A percentile compares a stretch with the other conserved stretches of the same genome.
These are phyloP conservation scores for Kradibia gibbosae DNA, from an alignment of 1,140 invertebrate genomes.

Conservation along the genomic window DNA sequence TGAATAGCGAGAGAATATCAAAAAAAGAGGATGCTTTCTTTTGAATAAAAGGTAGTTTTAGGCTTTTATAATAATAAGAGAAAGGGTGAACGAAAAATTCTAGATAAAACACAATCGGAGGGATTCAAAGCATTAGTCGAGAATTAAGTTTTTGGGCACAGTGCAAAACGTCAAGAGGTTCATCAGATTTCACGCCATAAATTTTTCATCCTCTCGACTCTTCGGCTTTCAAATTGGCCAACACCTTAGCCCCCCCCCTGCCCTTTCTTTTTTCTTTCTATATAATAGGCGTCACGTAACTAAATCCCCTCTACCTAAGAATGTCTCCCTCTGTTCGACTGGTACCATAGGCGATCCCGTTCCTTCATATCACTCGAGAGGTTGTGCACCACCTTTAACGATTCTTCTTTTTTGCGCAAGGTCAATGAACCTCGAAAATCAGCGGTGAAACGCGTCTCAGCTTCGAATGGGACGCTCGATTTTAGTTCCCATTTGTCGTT, in stretches of 20 bases:
- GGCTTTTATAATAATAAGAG: no score
- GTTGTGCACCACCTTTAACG: conserved; percentile 28
- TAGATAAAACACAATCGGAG: no score
- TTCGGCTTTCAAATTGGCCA: background rate
- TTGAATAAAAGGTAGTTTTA: no score
- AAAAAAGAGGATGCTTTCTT: no score
- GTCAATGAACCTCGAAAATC: conserved; percentile 39
- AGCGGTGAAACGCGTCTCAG: conserved; percentile 1
- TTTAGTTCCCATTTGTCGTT: no score
- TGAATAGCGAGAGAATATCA: no score
- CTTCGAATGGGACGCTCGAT: background rate
- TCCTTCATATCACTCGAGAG: background rate
- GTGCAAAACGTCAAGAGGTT: background rate
- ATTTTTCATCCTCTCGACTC: background rate
- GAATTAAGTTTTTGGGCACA: no score
- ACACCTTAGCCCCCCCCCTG: background rate
- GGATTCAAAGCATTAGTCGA: no score
- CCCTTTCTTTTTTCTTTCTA: background rate
- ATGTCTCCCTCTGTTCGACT: background rate
- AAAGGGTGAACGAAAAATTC: no score
- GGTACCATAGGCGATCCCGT: no score
- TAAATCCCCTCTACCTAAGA: conserved; percentile 5
- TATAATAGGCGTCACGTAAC: conserved; percentile 28
- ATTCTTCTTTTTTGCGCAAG: conserved; percentile 34
- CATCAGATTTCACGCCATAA: conserved; percentile 7